Evolutionary conservation across 2,888 invertebrate species (phyloP), one percentile per base, ranked within the genome.

Genomic region (Dryomyza anilis): DNA sequence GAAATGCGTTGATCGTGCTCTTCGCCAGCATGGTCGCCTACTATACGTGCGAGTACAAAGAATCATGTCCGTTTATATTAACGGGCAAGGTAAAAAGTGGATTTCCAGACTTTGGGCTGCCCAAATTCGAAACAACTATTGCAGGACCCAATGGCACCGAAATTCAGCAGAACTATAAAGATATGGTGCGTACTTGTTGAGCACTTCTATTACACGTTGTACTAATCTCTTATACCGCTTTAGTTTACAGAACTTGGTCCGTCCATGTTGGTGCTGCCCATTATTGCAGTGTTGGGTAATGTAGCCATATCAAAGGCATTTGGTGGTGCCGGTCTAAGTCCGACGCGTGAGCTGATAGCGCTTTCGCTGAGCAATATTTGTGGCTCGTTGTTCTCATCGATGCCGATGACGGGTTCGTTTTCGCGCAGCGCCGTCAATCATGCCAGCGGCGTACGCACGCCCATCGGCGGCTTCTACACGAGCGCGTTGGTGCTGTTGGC

Each of bases 261-360:
- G 0, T 94, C 95, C 0, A 89, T 96, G 68, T 84, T 93, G 29
- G 86, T 97, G 59, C 90, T 97, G 8, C 96, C 97, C 2, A 87
- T 97, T 33, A 92, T 97, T 70, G 94, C 93, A 0, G 92, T 97
- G 1, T 85, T 97, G 53, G 96, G 97, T 69, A 95, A 96, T 77
- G 95, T 97, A 1, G 97, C 97, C 10, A 97, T 97, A 70, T 96
- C 95, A 4, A 97, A 96, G 83, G 95, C 96, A 33, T 97, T 97
- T 79, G 91, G 91, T 69, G 93, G 93, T 2, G 88, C 89, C 66
- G 89, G 90, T 48, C 89, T 96, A 23, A 93, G 95, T 78, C 93
- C 96, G 0, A 95, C 94, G 0, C 94, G 96, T 78, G 96, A 97
- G 83, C 84, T 97, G 45, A 83, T 96, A 43, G 95, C 96, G 0